Percentiles rank a stretch among this genome's conserved stretches.
phyloP scores from a whole-genome alignment of 2,888 invertebrate genomes.

The Dryocosmus kuriphilus region DNA sequence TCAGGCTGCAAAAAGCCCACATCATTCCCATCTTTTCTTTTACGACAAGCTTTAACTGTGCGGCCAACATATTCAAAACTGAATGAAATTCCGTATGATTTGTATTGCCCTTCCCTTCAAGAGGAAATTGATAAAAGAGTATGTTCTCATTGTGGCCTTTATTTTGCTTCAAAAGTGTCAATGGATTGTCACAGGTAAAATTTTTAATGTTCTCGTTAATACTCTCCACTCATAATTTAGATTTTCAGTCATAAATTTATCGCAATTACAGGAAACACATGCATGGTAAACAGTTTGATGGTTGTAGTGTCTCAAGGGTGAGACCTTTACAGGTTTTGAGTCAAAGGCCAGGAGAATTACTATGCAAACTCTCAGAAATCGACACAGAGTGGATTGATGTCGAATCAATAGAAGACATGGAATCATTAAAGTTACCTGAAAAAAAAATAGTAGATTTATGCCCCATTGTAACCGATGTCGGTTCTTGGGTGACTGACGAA shows the following conservation, averaged over 20 bases:
- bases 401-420: conserved; percentile 3
- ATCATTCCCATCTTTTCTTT: neutral
- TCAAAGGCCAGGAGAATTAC: neutral
- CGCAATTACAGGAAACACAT: neutral
- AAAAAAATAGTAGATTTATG: neutral
- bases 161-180: neutral
- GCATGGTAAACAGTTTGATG: neutral
- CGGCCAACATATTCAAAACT: too few relatives aligned
- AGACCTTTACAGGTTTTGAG: neutral
- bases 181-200: too few relatives aligned
- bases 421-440: neutral
- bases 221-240: neutral
- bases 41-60: neutral
- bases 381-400: conserved; percentile 1
- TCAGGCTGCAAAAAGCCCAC: neutral
- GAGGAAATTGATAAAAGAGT: too few relatives aligned
- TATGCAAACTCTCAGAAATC: neutral
- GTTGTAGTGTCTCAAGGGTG: neutral
- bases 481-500: neutral
- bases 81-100: too few relatives aligned
- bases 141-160: neutral
- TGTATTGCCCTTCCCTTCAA: too few relatives aligned
- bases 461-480: neutral
- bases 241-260: neutral
- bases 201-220: too few relatives aligned